Conservation (phyloP, 2,113 vertebrate species). For the Columba janthina region DNA sequence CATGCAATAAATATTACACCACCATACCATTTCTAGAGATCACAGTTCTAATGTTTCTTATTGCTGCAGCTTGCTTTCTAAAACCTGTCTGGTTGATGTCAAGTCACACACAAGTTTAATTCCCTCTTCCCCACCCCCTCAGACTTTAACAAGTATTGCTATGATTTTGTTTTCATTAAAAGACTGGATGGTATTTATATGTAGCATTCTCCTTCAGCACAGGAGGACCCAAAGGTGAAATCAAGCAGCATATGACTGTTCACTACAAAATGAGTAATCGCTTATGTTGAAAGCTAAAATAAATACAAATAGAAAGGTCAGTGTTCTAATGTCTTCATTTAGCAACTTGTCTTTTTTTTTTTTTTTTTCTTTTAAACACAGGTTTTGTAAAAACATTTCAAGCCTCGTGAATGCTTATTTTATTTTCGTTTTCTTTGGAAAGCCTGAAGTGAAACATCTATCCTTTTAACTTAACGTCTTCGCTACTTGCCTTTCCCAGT, state of each 20-base stretch:
- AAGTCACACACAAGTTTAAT: slow-evolving; percentile 38
- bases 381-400: neutral
- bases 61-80: neutral
- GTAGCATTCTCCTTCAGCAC: neutral
- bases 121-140: neutral
- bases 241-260: slow-evolving; percentile 19
- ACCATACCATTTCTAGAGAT: neutral
- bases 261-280: slow-evolving; percentile 1
- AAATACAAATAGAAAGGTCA: slow-evolving; percentile 17
- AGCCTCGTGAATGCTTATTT: neutral
- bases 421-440: slow-evolving; percentile 41
- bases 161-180: slow-evolving; percentile 26
- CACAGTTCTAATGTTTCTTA: neutral
- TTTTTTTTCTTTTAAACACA: neutral
- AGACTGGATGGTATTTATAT: neutral
- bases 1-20: neutral
- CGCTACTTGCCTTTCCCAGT: neutral
- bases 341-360: neutral
- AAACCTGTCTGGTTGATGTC: slow-evolving; percentile 6
- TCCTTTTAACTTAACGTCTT: neutral
- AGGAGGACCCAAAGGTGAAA: slow-evolving; percentile 35
- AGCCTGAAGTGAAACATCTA: neutral
- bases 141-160: slow-evolving; percentile 20
- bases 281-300: slow-evolving; percentile 23
- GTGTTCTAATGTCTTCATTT: slow-evolving; percentile 13